These are phyloP conservation scores for Penelope pileata DNA, from an alignment of 2,113 vertebrate species.

Conservation along the genomic window DNA sequence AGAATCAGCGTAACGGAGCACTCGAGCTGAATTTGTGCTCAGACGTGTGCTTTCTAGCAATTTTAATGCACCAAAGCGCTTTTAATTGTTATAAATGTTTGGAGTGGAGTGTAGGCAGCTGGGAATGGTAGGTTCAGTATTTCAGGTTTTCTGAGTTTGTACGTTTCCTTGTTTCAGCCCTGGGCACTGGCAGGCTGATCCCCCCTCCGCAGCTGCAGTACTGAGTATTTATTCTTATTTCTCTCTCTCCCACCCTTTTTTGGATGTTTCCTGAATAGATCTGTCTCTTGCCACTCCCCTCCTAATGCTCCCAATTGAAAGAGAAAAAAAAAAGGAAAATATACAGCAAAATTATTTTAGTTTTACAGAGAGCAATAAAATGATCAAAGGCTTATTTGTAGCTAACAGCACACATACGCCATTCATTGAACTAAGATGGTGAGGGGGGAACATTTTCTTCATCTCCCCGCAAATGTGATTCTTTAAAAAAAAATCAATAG, in stretches of 20 bases:
- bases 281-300: neutral
- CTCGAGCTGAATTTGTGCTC: neutral
- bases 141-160: neutral
- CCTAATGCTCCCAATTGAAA: neutral
- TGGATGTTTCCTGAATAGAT: neutral
- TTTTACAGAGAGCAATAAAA: slow-evolving; percentile 38
- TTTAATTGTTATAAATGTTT: neutral
- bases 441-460: neutral
- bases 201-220: neutral
- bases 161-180: neutral
- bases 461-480: slow-evolving; percentile 46
- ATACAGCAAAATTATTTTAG: slow-evolving; percentile 19
- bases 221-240: neutral
- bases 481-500: slow-evolving; percentile 61
- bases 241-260: neutral
- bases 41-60: neutral
- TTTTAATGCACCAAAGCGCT: neutral
- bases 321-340: neutral
- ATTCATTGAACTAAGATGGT: slow-evolving; percentile 26
- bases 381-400: slow-evolving; percentile 71
- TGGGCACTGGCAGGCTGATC: neutral
- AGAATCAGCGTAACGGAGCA: neutral
- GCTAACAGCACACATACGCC: neutral
- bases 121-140: neutral
- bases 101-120: neutral